These are phyloP conservation scores for Laticauda laticaudata DNA, from an alignment of 2,113 vertebrate genomes.

Conservation along the genomic window DNA sequence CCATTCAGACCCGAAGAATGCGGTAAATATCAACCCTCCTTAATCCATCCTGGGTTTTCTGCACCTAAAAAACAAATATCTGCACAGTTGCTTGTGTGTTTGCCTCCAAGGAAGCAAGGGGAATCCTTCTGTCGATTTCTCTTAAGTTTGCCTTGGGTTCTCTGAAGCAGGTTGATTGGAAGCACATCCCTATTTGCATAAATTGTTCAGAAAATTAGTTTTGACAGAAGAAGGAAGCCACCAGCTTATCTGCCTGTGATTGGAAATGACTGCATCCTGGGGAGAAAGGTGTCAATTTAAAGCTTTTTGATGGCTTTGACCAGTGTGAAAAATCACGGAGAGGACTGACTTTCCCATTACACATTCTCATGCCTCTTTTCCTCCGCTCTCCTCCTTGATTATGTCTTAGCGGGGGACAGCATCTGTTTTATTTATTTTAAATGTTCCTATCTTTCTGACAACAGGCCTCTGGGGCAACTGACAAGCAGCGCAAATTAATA, in stretches of 20 bases:
- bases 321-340: background rate
- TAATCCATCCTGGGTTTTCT: background rate
- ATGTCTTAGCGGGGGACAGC: background rate
- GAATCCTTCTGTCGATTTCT: background rate
- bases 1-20: constrained; percentile 91
- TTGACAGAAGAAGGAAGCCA: background rate
- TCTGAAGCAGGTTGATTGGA: background rate
- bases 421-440: background rate
- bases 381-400: background rate
- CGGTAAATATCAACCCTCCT: constrained; percentile 74
- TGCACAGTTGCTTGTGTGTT: background rate
- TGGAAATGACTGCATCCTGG: background rate
- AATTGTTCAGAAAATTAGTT: background rate
- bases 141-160: background rate
- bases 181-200: background rate
- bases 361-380: background rate
- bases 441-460: background rate
- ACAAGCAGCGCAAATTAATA: background rate
- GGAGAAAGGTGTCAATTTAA: background rate
- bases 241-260: background rate
- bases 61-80: background rate
- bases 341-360: background rate
- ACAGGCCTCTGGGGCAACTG: background rate
- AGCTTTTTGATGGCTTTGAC: background rate
- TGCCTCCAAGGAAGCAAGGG: background rate